Evolutionary conservation across 2,888 invertebrate species (phyloP), one percentile per base, ranked within the genome.

Genomic region (Drosophila longiperda): DNA sequence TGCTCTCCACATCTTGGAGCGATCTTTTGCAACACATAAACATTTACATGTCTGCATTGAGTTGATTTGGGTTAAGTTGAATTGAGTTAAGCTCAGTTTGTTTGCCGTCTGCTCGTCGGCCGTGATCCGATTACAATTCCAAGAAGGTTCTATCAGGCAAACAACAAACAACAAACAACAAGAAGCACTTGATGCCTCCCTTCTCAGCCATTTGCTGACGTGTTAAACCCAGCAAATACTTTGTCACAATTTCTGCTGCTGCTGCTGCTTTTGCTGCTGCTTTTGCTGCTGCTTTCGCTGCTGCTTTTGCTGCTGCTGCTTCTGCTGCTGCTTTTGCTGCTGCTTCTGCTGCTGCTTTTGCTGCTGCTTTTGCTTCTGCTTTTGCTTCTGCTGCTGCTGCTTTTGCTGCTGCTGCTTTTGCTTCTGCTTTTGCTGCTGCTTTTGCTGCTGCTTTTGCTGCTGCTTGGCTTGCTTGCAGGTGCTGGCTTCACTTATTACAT

Each of bases 91-190:
- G 45, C 15, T 42, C 50, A 11, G 17, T 29, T 32, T n/a, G 20
- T 58, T 54, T 58, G 52, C 20, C 17, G 45, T 8, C 7, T 57
- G 70, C 53, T 45, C 40, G 66, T 45, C 50, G 82, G 70, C 86
- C 87, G 67, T 86, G 86, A 84, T 83, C 87, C 75, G 78, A 87
- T 84, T 87, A 74, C 54, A 66, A 81, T 84, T 83, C 83, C 79
- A 73, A 75, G 77, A 87, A 82, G 82, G 66, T 76, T 55, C 75
- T 73, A 82, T 63, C 61, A 75, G 66, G 64, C 62, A n/a, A 38
- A 32, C 42, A 67, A 53, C 45, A 29, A 29, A n/a, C n/a, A n/a
- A n/a, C n/a, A n/a, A 29, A 29, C 29, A 45, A 40, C 42, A 52
- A 57, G 33, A 62, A 70, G 53, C 17, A 45, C 52, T 40, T 55